phyloP scores from a whole-genome alignment of 2,888 invertebrate species.

The Acleris emargana region DNA sequence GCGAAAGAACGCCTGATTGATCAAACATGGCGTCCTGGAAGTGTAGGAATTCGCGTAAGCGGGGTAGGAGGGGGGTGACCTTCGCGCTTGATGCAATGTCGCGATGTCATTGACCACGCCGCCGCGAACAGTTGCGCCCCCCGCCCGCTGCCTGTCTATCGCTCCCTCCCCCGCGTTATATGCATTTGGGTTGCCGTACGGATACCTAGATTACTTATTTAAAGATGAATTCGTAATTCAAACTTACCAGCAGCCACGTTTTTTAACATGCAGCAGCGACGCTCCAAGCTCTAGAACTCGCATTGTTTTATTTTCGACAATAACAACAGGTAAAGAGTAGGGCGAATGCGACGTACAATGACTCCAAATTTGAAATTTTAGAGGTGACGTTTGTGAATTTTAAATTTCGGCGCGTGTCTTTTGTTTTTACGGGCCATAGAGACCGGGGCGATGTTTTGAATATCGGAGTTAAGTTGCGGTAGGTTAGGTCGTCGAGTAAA shows the following conservation, averaged over 20 bases:
- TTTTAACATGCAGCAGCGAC: no score
- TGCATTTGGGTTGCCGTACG: slow-evolving; percentile 34
- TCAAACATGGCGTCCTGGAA: slow-evolving; percentile 74
- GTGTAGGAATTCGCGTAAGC: slow-evolving; percentile 62
- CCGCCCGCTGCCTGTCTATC: slow-evolving; percentile 47
- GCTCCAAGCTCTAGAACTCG: no score
- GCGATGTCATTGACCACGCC: slow-evolving; percentile 81
- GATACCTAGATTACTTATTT: neutral
- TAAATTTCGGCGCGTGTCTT: neutral
- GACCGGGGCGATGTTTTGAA: neutral
- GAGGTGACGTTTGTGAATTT: slow-evolving; percentile 4
- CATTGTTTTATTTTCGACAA: no score
- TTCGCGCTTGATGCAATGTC: slow-evolving; percentile 83
- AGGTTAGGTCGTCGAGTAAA: slow-evolving; percentile 23
- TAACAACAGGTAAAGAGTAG: neutral
- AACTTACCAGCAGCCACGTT: no score
- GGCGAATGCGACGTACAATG: neutral
- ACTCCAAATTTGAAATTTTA: slow-evolving; percentile 5
- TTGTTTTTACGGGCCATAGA: neutral
- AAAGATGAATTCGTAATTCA: neutral
- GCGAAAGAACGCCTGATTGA: slow-evolving; percentile 58
- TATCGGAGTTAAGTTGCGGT: neutral
- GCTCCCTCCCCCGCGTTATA: slow-evolving; percentile 50
- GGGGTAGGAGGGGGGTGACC: slow-evolving; percentile 61
- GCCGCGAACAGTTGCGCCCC: slow-evolving; percentile 59